A percentile compares a stretch with the other conserved stretches of the same genome.
Conservation (phyloP, 1,140 invertebrate species). For the Calosoma granatense region DNA sequence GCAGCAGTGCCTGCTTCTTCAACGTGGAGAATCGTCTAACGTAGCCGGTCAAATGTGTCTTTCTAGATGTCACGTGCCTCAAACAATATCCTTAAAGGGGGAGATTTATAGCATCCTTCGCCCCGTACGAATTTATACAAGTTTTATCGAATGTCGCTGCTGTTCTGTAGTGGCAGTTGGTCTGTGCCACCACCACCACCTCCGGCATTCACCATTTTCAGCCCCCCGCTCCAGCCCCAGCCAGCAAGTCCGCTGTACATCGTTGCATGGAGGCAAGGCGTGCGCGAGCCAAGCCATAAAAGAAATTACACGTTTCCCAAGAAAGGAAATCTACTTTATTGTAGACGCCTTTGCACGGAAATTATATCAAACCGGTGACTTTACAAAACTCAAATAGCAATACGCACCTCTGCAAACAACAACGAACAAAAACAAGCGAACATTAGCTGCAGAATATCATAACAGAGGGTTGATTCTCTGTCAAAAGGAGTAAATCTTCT, state of each 20-base stretch:
- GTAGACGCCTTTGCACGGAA: slow-evolving; percentile 1
- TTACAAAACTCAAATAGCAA: no score
- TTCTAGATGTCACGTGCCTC: slow-evolving; percentile 21
- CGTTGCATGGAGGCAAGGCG: not conserved
- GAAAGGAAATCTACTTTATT: slow-evolving; percentile 8
- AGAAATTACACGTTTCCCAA: slow-evolving; percentile 8
- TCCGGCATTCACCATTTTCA: not conserved
- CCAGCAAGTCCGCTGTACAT: not conserved
- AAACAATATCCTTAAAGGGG: slow-evolving; percentile 25
- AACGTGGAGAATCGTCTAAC: no score
- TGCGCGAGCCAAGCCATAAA: not conserved
- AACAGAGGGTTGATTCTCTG: no score
- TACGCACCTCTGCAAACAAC: no score
- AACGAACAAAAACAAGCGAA: no score
- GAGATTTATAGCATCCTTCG: slow-evolving; percentile 21
- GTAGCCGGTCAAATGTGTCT: slow-evolving; percentile 18
- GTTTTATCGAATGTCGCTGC: slow-evolving; percentile 17
- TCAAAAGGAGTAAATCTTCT: no score
- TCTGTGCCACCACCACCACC: no score
- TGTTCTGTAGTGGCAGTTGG: no score
- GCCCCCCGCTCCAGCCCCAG: no score
- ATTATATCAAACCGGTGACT: not conserved
- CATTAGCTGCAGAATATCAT: no score
- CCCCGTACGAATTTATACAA: slow-evolving; percentile 24
- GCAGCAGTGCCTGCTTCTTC: no score